Evolutionary conservation across 2,888 invertebrate genomes (phyloP), one percentile per base, ranked within the genome.

Genomic region (Scaptomyza polygonia): DNA sequence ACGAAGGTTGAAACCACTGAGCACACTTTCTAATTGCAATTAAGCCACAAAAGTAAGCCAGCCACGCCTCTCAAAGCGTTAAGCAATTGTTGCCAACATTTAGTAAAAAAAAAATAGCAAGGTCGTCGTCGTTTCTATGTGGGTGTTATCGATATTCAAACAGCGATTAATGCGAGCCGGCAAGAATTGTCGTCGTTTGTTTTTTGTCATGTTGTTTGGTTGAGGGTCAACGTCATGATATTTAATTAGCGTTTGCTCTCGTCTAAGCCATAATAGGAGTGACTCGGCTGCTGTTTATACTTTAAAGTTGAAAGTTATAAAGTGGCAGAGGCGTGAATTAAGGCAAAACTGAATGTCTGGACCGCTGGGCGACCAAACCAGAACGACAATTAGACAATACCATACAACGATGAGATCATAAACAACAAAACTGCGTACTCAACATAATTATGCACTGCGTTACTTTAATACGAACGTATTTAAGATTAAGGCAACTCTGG

Each of bases 281-380:
- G 77, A 64, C 42, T 45, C 57, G 78, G 76, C 86, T 73, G 83
- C 86, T 65, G 80, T 75, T 66, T 55, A n/a, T 48, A 53, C 80
- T 72, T 65, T 55, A n/a, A 51, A 53, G 77, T 69, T 56, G 43
- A 21, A 55, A 47, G 53, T 40, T 30, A 54, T 30, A n/a, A 65
- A 53, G 30, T 54, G 53, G 63, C 69, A 83, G 64, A 83, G 83
- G 83, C 86, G 83, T 77, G 61, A 74, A 74, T 83, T 83, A 86
- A 83, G 83, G 86, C 82, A 65, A 77, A 61, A 62, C 39, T 25
- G 49, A 45, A 63, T 74, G 79, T 55, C 62, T 71, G 56, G 52
- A 54, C 66, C 56, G 53, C 66, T 65, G 63, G 43, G 54, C 62
- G 56, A 29, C 8, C 34, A 51, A 44, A 32, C 42, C 25, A 59